Evolutionary conservation across 2,888 invertebrate genomes (phyloP).

Genomic region (Spodoptera picta): DNA sequence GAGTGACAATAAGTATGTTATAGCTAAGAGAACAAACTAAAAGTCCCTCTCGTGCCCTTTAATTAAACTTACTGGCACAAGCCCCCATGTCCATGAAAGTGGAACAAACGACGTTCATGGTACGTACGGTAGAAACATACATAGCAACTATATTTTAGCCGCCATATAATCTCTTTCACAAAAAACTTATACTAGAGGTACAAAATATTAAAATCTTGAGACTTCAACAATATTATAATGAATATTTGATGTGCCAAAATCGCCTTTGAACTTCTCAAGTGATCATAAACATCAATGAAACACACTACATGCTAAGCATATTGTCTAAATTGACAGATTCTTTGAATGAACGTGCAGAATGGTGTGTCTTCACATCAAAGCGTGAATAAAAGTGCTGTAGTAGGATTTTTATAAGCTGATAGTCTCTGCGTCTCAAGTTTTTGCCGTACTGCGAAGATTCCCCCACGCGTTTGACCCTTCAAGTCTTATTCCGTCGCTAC

Average conservation of each 20-base stretch:
- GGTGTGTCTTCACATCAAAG: slow-evolving; percentile 60
- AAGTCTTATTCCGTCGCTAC: slow-evolving; percentile 68
- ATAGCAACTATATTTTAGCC: too few species aligned
- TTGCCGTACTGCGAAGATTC: slow-evolving; percentile 52
- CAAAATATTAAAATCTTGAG: slow-evolving; percentile 1
- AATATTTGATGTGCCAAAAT: slow-evolving; percentile 9
- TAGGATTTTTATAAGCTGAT: slow-evolving; percentile 59
- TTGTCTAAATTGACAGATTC: slow-evolving; percentile 48
- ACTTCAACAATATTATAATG: slow-evolving; percentile 7
- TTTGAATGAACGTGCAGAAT: slow-evolving; percentile 50
- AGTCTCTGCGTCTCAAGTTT: slow-evolving; percentile 58
- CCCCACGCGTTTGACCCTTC: slow-evolving; percentile 73
- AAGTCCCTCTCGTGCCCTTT: too few species aligned
- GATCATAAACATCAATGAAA: slow-evolving; percentile 31
- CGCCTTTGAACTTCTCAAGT: slow-evolving; percentile 28
- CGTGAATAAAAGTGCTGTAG: slow-evolving; percentile 55
- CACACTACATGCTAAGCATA: slow-evolving; percentile 36
- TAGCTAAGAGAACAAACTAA: too few species aligned
- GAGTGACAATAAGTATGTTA: too few species aligned
- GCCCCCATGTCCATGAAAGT: too few species aligned
- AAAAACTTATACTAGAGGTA: too few species aligned
- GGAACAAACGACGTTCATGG: too few species aligned
- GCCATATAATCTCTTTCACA: too few species aligned
- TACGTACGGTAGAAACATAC: too few species aligned
- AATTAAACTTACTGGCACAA: too few species aligned